phyloP scores from a whole-genome alignment of 2,113 vertebrate genomes.

The Nyctereutes procyonoides region DNA sequence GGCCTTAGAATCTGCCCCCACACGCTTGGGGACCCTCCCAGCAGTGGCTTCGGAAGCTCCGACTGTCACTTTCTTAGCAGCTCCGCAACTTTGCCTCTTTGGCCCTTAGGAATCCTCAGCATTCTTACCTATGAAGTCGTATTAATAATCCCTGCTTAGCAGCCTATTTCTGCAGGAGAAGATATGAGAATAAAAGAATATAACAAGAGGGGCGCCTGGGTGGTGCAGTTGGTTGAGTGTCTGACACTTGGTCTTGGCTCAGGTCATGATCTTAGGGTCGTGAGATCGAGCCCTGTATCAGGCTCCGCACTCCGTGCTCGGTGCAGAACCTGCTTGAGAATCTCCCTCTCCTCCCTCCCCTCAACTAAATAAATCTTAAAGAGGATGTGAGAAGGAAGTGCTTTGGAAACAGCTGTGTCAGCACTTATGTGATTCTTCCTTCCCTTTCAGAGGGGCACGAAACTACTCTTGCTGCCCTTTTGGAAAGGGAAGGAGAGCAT shows the following conservation, averaged over 20 bases:
- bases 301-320: neutral
- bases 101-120: neutral
- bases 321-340: neutral
- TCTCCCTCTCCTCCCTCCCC: neutral
- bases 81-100: neutral
- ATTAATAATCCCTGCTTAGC: neutral
- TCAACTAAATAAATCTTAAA: neutral
- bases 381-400: neutral
- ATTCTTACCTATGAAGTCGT: neutral
- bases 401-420: neutral
- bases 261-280: neutral
- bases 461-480: neutral
- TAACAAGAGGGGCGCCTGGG: neutral
- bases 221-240: neutral
- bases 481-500: neutral
- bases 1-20: neutral
- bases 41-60: neutral
- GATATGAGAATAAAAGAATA: neutral
- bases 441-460: neutral
- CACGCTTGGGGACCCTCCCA: neutral
- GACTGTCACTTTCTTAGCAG: neutral
- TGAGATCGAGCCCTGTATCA: neutral
- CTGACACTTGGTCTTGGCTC: neutral
- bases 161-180: neutral
- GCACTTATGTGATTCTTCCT: rapidly evolving